Conservation (phyloP, 2,888 invertebrate species). For the Ceriagrion tenellum region DNA sequence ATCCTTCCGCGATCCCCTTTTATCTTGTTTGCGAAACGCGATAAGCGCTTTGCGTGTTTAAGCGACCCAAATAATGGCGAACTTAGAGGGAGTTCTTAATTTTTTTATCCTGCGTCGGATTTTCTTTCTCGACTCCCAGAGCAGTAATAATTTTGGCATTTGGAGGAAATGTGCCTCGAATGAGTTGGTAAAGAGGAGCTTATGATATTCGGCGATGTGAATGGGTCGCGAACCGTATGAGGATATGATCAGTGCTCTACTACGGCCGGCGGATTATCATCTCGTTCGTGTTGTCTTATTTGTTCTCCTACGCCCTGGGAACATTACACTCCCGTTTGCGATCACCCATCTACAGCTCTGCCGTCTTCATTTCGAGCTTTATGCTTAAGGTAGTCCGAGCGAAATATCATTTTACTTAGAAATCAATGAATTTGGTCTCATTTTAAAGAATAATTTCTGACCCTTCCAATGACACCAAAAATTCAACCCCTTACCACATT, state of each 20-base stretch:
- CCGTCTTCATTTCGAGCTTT: too few relatives aligned
- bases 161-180: background rate
- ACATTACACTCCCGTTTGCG: too few relatives aligned
- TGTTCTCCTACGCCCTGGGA: background rate
- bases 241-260: background rate
- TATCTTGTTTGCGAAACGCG: slow-evolving; percentile 15
- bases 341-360: too few relatives aligned
- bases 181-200: background rate
- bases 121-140: background rate
- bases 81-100: background rate
- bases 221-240: background rate
- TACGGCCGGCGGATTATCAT: background rate
- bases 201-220: background rate
- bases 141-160: slow-evolving; percentile 39
- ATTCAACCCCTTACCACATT: too few relatives aligned
- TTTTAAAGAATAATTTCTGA: too few relatives aligned
- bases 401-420: too few relatives aligned
- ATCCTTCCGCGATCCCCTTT: background rate
- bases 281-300: background rate
- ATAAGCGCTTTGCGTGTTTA: slow-evolving; percentile 26
- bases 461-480: too few relatives aligned
- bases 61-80: slow-evolving; percentile 20
- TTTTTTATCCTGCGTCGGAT: background rate
- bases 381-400: too few relatives aligned
- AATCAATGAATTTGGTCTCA: too few relatives aligned